These are phyloP conservation scores for Philereme vetulata DNA, from an alignment of 2,888 invertebrate species.

Conservation along the genomic window DNA sequence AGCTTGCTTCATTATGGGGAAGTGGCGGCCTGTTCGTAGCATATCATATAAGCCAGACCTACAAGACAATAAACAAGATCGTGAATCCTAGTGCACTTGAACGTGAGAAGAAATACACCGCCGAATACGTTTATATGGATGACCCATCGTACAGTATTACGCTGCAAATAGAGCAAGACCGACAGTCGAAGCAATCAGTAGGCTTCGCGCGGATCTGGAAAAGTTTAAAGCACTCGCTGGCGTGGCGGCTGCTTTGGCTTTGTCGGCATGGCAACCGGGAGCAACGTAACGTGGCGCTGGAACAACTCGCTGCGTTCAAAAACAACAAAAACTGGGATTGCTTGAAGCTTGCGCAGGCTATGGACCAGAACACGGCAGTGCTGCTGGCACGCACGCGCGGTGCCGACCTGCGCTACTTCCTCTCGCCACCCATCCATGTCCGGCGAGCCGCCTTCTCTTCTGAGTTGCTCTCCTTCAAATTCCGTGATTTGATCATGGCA, in stretches of 20 bases:
- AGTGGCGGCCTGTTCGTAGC: conserved; percentile 54
- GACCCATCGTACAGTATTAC: conserved; percentile 66
- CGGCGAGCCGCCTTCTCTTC: conserved; percentile 62
- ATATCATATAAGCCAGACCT: conserved; percentile 63
- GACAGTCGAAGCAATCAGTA: conserved; percentile 54
- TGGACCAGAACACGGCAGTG: conserved; percentile 90
- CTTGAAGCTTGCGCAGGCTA: conserved; percentile 90
- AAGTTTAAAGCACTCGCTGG: conserved; percentile 85
- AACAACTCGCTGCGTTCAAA: conserved; percentile 86
- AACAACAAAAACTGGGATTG: conserved; percentile 88
- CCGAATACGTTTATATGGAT: conserved; percentile 77
- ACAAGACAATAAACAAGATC: conserved; percentile 54
- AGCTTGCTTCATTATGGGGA: conserved; percentile 53
- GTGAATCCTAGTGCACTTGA: conserved; percentile 70
- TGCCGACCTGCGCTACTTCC: conserved; percentile 89
- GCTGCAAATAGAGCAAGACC: conserved; percentile 58
- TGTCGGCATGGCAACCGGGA: conserved; percentile 86
- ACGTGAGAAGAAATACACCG: conserved; percentile 66
- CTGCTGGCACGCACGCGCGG: conserved; percentile 89
- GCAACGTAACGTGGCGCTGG: conserved; percentile 86
- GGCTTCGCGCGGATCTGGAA: conserved; percentile 82
- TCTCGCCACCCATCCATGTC: conserved; percentile 86
- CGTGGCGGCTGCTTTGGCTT: conserved; percentile 86
- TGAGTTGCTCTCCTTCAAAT: conserved; percentile 71
- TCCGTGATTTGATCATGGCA: conserved; percentile 60